Evolutionary conservation across 1,140 invertebrate species (phyloP), one percentile per base, ranked within the genome.

Genomic region (Steinernema khuongi): DNA sequence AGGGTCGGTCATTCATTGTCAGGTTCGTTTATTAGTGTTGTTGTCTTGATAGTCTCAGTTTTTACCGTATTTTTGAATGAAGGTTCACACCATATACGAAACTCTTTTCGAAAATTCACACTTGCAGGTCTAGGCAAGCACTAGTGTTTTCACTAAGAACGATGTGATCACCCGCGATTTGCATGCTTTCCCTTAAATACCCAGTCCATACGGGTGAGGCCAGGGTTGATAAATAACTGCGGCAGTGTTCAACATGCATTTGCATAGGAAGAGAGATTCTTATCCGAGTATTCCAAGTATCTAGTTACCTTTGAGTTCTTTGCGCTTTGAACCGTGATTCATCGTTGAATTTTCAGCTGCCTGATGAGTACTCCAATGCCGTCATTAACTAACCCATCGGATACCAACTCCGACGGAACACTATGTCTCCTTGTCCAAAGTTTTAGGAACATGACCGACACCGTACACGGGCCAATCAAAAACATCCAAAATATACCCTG

Each of bases 401-500:
- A 44, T 29, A 50, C n/a, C 72, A 74, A 75, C 30, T 28, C 79
- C 11, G 81, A 81, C 36, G 81, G 81, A 28, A 79, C 75, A 19
- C 68, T 81, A 36, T 80, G 78, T 70, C 41, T 81, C 31, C 76
- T 84, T n/a, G 83, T 81, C 22, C 81, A 82, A 67, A 81, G 83
- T 60, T 81, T 81, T 50, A 71, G 78, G n/a, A 60, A 80, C 11
- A 81, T 81, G 81, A 73, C 78, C 2, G 81, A 81, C 31, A 81
- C 81, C 26, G 81, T 81, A 1, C 74, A 81, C 26, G 81, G 81
- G 4, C 81, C 81, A 14, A 74, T 70, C 66, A 84, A 82, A 72
- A 70, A 69, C 36, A 74, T 81, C 67, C 77, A 81, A 32, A 70
- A 67, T 29, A 80, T 81, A 22, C 81, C 81, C 36, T 81, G 81